These are phyloP conservation scores for Xiphias gladius DNA, from an alignment of 2,113 vertebrate species.

Conservation along the genomic window DNA sequence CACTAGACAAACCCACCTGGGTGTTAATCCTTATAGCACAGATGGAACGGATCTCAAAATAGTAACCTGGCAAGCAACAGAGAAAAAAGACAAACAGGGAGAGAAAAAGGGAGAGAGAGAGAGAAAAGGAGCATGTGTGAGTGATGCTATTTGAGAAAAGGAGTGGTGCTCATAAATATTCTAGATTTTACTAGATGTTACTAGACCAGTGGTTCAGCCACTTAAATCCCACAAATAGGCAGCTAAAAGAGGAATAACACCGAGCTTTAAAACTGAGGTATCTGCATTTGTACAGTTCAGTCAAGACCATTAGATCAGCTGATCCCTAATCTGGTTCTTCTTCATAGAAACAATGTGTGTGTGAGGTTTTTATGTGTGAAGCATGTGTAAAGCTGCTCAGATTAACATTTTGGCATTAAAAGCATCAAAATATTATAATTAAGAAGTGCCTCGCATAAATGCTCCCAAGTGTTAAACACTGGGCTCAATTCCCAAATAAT, in stretches of 20 bases:
- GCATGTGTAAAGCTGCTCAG: too few species aligned
- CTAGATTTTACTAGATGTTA: slow-evolving; percentile 62
- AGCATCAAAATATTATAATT: too few species aligned
- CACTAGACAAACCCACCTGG: slow-evolving; percentile 84
- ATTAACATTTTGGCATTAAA: too few species aligned
- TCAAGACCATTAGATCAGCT: slow-evolving; percentile 1
- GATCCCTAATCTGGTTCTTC: background rate
- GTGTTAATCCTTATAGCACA: slow-evolving; percentile 89
- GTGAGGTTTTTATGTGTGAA: too few species aligned
- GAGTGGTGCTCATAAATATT: slow-evolving; percentile 61
- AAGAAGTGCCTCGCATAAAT: too few species aligned
- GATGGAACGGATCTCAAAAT: slow-evolving; percentile 89
- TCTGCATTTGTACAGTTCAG: slow-evolving; percentile 26
- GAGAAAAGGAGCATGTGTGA: slow-evolving; percentile 38
- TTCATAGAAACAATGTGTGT: background rate
- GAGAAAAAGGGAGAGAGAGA: slow-evolving; percentile 38
- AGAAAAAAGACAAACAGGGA: slow-evolving; percentile 34
- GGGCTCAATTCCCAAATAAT: background rate
- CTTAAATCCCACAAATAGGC: slow-evolving; percentile 44
- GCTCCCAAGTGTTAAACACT: background rate
- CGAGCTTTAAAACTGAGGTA: slow-evolving; percentile 17
- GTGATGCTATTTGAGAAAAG: slow-evolving; percentile 17
- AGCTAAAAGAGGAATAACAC: slow-evolving; percentile 23
- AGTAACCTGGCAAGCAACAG: slow-evolving; percentile 81
- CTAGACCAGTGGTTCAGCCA: slow-evolving; percentile 51